These are phyloP conservation scores for Anhinga rufa DNA, from an alignment of 2,113 vertebrate genomes.

Conservation along the genomic window DNA sequence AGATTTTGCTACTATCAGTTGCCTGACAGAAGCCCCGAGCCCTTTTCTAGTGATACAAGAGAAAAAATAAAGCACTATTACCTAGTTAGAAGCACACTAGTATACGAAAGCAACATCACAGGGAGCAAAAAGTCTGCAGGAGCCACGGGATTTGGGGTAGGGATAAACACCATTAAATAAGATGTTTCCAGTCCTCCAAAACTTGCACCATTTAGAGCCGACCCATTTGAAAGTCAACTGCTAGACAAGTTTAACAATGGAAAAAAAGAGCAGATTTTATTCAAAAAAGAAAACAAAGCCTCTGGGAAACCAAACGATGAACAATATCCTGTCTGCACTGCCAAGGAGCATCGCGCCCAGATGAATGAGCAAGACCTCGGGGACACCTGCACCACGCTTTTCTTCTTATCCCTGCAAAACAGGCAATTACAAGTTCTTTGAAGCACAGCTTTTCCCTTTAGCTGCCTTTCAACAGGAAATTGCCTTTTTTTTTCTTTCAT, in stretches of 20 bases:
- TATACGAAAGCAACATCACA: neutral
- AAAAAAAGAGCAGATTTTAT: neutral
- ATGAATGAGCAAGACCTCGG: fast-evolving
- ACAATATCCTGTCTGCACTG: neutral
- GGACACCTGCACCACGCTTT: neutral
- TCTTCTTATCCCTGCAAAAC: neutral
- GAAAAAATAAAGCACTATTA: neutral
- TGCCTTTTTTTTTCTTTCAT: neutral
- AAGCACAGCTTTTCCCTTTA: neutral
- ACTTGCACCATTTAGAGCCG: neutral
- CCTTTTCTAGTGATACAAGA: neutral
- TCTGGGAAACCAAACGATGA: neutral
- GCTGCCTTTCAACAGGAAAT: neutral
- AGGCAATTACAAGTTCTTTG: neutral
- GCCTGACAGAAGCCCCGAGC: neutral
- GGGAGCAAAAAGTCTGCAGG: fast-evolving
- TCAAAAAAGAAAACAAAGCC: neutral
- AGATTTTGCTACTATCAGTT: neutral
- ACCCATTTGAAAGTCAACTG: neutral
- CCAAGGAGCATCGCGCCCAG: neutral
- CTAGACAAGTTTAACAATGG: neutral
- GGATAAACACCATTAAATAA: neutral
- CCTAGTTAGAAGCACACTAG: fast-evolving
- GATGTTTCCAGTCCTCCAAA: neutral
- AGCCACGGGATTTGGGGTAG: fast-evolving